Conservation (phyloP, 2,113 vertebrate species). For the Myanophis thanlyinensis region DNA sequence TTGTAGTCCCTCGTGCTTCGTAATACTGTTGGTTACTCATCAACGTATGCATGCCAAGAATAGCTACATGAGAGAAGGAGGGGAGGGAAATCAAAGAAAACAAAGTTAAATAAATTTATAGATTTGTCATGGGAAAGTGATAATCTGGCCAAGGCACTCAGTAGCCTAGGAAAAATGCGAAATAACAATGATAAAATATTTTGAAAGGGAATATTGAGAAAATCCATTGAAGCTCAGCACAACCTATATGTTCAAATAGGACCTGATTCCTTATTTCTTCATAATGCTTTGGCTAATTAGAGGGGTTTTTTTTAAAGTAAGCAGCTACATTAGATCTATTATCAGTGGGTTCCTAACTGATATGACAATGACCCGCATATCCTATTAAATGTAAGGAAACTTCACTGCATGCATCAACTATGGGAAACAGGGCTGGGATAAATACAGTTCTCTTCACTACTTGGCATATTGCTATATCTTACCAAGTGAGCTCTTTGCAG, state of each 20-base stretch:
- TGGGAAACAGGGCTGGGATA: not conserved
- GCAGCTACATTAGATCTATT: not conserved
- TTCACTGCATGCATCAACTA: not conserved
- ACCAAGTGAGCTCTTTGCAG: not conserved
- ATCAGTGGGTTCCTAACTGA: not conserved
- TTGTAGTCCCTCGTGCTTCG: slow-evolving; percentile 92
- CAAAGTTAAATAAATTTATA: not conserved
- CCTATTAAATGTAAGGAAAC: not conserved
- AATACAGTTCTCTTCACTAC: not conserved
- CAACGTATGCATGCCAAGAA: slow-evolving; percentile 98
- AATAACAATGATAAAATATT: fast-evolving
- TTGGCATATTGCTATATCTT: not conserved
- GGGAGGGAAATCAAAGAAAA: not conserved
- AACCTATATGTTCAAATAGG: not conserved
- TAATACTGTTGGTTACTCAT: slow-evolving; percentile 99
- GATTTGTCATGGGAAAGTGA: not conserved
- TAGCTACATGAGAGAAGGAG: slow-evolving; percentile 73
- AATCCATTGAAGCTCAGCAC: not conserved
- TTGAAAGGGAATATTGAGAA: not conserved
- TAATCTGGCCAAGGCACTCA: not conserved
- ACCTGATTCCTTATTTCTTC: not conserved
- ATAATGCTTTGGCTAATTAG: not conserved
- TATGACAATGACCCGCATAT: not conserved
- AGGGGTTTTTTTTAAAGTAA: not conserved
- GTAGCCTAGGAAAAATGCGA: not conserved